Base-by-base conservation (phyloP, 1,140 invertebrate species). In the Dolichoris vasculosae region DNA sequence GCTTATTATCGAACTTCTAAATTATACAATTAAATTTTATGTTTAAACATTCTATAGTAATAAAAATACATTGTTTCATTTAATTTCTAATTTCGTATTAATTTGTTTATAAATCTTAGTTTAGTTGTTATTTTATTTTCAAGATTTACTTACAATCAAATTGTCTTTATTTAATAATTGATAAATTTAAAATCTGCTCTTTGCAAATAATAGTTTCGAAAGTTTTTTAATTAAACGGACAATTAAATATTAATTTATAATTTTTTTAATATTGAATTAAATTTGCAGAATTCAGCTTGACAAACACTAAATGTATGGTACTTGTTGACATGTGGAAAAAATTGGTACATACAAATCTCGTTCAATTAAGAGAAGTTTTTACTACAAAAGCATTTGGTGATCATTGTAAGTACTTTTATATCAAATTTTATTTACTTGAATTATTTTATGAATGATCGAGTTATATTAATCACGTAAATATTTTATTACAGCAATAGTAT, bases 321-420 rank as follows among this genome's bases (percentile, higher is more conserved):
- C 91, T 97, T 78, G 96, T 98, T 59, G 98, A 99, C 87, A 95
- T 97, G 94, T 99, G 98, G 98, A 98, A 98, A 91, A 97, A 97
- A 92, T 93, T 99, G 35, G 95, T 96, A 88, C 98, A 99, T 94
- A 97, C 98, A 87, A 99, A 99, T 94, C 95, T 99, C 86, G 97
- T 99, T 67, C 96, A 97, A 87, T 94, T 99, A 63, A 95, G 97
- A 91, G 98, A 99, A 93, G 97, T 98, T 82, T 99, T 99, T 93
- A 98, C 97, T 20, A 99, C 98, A 55, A 98, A 98, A 94, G 96
- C 96, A 59, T 99, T 99, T 94, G 97, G 97, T 89, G 98, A 99
- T 95, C 97, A 97, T 94, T 99, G 97, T 98, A 93, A 95, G 96
- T 96, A 89, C 38, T 51, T 87, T 71, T 64, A 55, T 81, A 0